phyloP scores from a whole-genome alignment of 2,113 vertebrate genomes.

The Leptocoma aspasia region DNA sequence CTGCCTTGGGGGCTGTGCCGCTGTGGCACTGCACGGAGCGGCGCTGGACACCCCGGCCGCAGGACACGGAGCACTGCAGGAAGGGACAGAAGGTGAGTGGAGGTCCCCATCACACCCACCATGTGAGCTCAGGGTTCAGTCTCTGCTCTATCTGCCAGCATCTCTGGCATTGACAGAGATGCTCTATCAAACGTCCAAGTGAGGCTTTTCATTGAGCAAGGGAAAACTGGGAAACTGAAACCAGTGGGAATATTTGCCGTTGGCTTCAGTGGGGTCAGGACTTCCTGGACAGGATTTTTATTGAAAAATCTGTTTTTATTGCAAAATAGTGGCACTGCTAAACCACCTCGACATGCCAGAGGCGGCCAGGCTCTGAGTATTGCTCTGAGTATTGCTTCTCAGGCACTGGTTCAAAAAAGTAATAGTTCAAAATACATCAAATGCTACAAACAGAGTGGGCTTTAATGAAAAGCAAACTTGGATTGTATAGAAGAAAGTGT shows the following conservation, averaged over 20 bases:
- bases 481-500: not conserved
- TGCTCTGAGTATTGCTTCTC: not conserved
- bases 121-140: not conserved
- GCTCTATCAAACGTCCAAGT: not conserved
- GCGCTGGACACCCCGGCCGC: conserved; percentile 81
- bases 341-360: not conserved
- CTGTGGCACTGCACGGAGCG: conserved; percentile 80
- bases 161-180: rapidly evolving
- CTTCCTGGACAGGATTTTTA: not conserved
- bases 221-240: not conserved
- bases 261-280: not conserved
- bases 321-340: not conserved
- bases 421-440: not conserved
- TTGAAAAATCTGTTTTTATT: not conserved
- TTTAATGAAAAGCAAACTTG: not conserved
- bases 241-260: not conserved
- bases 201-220: not conserved
- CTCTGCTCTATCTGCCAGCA: not conserved
- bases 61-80: conserved; percentile 87
- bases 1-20: conserved; percentile 55
- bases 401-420: not conserved
- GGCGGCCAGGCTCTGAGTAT: not conserved
- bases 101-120: rapidly evolving
- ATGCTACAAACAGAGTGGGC: not conserved
- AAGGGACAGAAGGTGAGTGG: conserved; percentile 61